Evolutionary conservation across 2,797 vertebrate genomes (phyloP).

Genomic region (Danio albolineatus): DNA sequence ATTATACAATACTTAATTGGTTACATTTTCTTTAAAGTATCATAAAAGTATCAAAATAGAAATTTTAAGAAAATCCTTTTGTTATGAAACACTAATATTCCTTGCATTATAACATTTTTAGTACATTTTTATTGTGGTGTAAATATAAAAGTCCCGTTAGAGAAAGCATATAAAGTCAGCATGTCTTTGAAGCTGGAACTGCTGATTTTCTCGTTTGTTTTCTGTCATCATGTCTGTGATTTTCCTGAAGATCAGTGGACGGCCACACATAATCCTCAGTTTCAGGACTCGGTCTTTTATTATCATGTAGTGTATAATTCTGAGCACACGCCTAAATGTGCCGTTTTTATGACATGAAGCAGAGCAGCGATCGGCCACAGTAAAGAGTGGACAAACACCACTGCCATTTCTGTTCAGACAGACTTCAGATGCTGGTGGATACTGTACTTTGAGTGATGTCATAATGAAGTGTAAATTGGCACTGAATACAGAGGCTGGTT

Average conservation of each 20-base stretch:
- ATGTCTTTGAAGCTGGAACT: background rate
- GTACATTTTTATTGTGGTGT: too few species aligned
- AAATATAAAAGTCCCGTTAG: too few species aligned
- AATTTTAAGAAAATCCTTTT: too few species aligned
- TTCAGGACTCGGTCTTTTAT: constrained; percentile 37
- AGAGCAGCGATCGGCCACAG: constrained; percentile 22
- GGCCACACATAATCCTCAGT: constrained; percentile 10
- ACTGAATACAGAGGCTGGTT: background rate
- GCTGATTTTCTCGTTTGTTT: background rate
- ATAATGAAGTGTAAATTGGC: constrained; percentile 53
- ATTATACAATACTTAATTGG: too few species aligned
- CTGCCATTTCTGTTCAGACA: constrained; percentile 10
- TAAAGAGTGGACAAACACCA: background rate
- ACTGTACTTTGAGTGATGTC: constrained; percentile 16
- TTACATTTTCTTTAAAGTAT: too few species aligned
- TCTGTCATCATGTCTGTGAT: constrained; percentile 5
- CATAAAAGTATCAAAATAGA: too few species aligned
- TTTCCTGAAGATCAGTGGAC: background rate
- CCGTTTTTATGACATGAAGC: constrained; percentile 20
- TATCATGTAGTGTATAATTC: constrained; percentile 22
- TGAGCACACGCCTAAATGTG: constrained; percentile 4
- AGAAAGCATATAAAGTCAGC: too few species aligned
- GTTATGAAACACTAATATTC: too few species aligned
- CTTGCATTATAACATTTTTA: too few species aligned
- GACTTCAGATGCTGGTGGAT: constrained; percentile 17